Percentiles rank a stretch among this genome's conserved stretches.
These are phyloP conservation scores for Micromussa lordhowensis DNA, from an alignment of 92 coral and sea anemone genomes.

Conservation along the genomic window DNA sequence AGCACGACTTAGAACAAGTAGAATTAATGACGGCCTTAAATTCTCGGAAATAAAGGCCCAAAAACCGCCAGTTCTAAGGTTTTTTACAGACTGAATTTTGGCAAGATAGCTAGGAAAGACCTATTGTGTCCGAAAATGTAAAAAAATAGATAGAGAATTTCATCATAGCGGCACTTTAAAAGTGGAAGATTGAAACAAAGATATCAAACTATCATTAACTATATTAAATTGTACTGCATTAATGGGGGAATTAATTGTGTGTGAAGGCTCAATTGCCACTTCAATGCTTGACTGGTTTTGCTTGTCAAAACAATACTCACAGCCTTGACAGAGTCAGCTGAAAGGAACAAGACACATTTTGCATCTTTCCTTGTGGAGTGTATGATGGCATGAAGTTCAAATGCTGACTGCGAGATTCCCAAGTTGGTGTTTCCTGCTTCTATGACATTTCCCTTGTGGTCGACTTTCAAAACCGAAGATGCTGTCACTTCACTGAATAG, in stretches of 20 bases:
- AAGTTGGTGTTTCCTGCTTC: constrained; percentile 88
- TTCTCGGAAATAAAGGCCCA: too few species aligned
- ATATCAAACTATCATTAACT: too few species aligned
- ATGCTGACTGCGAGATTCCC: constrained; percentile 70
- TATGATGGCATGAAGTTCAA: constrained; percentile 75
- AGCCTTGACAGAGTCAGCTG: constrained; percentile 77
- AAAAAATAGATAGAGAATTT: too few species aligned
- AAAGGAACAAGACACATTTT: constrained; percentile 80
- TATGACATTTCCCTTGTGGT: constrained; percentile 76
- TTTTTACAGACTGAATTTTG: too few species aligned
- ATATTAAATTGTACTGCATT: too few species aligned
- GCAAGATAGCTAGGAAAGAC: too few species aligned
- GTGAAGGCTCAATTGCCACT: not conserved
- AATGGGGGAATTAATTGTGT: not conserved
- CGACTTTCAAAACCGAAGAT: constrained; percentile 82
- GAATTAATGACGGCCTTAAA: too few species aligned
- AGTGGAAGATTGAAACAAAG: too few species aligned
- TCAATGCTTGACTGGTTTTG: not conserved
- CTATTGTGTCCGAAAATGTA: too few species aligned
- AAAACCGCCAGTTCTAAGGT: too few species aligned
- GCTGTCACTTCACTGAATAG: constrained; percentile 87
- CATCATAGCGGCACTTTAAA: too few species aligned
- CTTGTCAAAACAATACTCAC: constrained; percentile 56
- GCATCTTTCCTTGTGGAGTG: constrained; percentile 85
- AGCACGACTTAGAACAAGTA: too few species aligned